These are phyloP conservation scores for Aratinga solstitialis DNA, from an alignment of 2,797 vertebrate genomes.

Conservation along the genomic window DNA sequence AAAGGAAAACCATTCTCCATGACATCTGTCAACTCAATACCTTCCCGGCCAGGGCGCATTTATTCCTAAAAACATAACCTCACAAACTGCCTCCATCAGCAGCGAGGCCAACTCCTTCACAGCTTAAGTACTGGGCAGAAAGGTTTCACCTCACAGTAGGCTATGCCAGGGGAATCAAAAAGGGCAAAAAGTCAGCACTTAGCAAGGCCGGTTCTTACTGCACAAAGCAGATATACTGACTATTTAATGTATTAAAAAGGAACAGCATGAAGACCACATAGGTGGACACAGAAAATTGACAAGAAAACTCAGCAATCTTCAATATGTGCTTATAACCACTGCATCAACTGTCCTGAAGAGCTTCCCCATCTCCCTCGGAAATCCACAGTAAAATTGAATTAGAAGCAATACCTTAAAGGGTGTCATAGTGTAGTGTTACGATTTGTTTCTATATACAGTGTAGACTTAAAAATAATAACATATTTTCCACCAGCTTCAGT, in stretches of 20 bases:
- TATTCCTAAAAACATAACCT: slow-evolving; percentile 56
- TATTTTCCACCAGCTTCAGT: neutral
- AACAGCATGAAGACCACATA: accelerated
- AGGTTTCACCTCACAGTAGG: slow-evolving; percentile 4
- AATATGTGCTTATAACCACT: neutral
- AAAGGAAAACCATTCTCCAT: slow-evolving; percentile 34
- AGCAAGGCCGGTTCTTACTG: neutral
- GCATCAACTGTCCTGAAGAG: neutral
- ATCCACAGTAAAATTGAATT: neutral
- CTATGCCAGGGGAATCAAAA: neutral
- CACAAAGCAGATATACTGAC: neutral
- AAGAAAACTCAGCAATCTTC: neutral
- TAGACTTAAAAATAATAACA: neutral
- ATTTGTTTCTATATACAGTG: neutral
- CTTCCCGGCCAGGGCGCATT: slow-evolving; percentile 47
- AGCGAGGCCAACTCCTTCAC: neutral
- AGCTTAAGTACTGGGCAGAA: slow-evolving; percentile 23
- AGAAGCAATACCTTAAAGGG: neutral
- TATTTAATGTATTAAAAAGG: neutral
- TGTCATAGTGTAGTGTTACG: neutral
- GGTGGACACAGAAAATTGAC: neutral
- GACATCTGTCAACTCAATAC: slow-evolving; percentile 26
- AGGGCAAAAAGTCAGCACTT: neutral
- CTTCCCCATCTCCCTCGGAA: neutral
- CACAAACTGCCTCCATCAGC: slow-evolving; percentile 44